These are phyloP conservation scores for Apteryx owenii DNA, from an alignment of 2,113 vertebrate species.

Conservation along the genomic window DNA sequence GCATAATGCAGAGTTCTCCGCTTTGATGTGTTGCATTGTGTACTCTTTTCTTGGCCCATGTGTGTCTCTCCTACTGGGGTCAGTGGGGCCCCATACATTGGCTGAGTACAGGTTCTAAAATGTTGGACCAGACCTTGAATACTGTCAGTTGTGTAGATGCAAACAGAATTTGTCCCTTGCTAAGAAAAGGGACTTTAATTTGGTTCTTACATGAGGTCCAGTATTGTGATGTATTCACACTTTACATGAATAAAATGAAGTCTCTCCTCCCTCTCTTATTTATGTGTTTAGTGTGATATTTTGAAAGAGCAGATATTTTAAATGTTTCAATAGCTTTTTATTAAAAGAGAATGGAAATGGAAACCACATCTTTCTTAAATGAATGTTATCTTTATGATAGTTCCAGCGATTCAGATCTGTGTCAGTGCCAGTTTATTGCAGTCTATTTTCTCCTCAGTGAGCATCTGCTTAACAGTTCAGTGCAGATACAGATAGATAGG, in stretches of 20 bases:
- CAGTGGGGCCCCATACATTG: too few species aligned
- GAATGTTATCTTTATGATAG: slow-evolving; percentile 21
- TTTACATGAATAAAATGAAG: background rate
- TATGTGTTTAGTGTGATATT: background rate
- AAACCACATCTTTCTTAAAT: slow-evolving; percentile 42
- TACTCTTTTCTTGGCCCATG: background rate
- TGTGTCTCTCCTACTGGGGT: background rate
- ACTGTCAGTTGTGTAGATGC: background rate
- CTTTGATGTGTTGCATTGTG: background rate
- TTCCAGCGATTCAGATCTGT: slow-evolving; percentile 37
- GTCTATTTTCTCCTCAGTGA: slow-evolving; percentile 44
- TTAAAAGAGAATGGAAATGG: slow-evolving; percentile 67
- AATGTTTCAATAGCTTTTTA: slow-evolving; percentile 46
- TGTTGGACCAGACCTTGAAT: background rate
- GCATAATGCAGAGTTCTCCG: background rate
- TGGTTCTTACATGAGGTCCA: background rate
- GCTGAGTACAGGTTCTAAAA: background rate
- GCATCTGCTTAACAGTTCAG: slow-evolving; percentile 52
- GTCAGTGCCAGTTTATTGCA: slow-evolving; percentile 45
- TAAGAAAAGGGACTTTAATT: background rate
- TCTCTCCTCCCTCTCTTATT: background rate
- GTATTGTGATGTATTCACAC: background rate
- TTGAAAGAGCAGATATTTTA: slow-evolving; percentile 35
- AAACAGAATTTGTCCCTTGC: background rate
- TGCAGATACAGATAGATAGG: slow-evolving; percentile 29